Base-by-base conservation (phyloP, 1,140 invertebrate species). In the Drosophila lacertosa region DNA sequence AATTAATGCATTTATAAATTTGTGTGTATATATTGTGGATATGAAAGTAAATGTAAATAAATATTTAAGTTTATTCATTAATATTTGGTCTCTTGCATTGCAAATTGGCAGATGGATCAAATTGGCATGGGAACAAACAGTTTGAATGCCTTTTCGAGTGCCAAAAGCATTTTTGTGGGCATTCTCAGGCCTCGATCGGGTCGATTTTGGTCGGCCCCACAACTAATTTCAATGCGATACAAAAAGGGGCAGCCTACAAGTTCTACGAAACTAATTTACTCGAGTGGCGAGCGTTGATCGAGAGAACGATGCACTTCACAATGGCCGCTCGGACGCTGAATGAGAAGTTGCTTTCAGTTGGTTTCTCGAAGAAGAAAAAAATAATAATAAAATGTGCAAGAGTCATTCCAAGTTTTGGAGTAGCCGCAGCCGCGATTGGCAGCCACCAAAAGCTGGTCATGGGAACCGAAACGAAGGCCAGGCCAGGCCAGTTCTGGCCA, bases 181-280 rank as follows among this genome's bases (percentile, higher is more conserved):
- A 50, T 50, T 53, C 48, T n/a, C 29, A 53, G 50, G 26, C 15
- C n/a, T 26, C 22, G n/a, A 11, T 39, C 37, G 7, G 4, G 2
- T 6, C 5, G 18, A n/a, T n/a, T n/a, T n/a, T n/a, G n/a, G 32
- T 26, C 24, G 9, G 40, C 44, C 44, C 1, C 7, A 7, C 44
- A 45, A 57, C 58, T 68, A 68, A 68, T 68, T 68, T 60, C 50
- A 63, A 53, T 68, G 20, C 20, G 18, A 33, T 37, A 42, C 39
- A 37, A 65, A 32, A 63, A 51, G 72, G 51, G 16, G 33, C 75
- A 59, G 57, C 73, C 75, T 77, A 77, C 62, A 82, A 88, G 82
- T 86, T 86, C 82, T 86, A 86, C 82, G 82, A 86, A 86, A 86
- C 82, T 86, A 86, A 86, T 86, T 86, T 86, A 78, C 62, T 86